A percentile compares a stretch with the other conserved stretches of the same genome.
phyloP scores from a whole-genome alignment of 1,140 invertebrate genomes.

The Drosophila repleta region DNA sequence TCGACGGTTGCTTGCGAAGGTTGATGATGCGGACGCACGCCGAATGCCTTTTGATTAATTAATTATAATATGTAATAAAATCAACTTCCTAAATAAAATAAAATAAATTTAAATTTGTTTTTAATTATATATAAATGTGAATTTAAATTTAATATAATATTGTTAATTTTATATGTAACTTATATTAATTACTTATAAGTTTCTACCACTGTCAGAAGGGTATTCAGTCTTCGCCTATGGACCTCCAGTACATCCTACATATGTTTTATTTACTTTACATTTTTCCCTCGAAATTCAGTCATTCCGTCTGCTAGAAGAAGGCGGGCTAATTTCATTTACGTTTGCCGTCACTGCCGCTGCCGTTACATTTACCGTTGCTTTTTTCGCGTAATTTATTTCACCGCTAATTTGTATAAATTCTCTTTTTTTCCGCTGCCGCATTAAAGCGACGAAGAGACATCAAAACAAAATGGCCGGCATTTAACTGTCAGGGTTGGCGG shows the following conservation, averaged over 20 bases:
- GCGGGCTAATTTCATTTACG: slow-evolving; percentile 64
- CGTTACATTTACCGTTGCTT: slow-evolving; percentile 15
- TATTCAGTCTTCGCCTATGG: slow-evolving; percentile 1
- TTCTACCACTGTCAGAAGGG: not conserved
- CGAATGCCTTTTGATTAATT: too few species aligned
- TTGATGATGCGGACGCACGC: too few species aligned
- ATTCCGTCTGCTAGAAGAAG: slow-evolving; percentile 15
- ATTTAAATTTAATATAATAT: too few species aligned
- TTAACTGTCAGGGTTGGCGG: slow-evolving; percentile 46
- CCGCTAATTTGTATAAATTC: slow-evolving; percentile 77
- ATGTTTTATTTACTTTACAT: slow-evolving; percentile 61
- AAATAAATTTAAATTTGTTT: too few species aligned
- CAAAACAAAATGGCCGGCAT: slow-evolving; percentile 53
- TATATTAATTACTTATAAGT: too few species aligned
- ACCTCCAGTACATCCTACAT: not conserved
- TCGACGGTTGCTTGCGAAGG: too few species aligned
- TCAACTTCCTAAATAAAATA: too few species aligned
- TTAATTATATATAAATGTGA: too few species aligned
- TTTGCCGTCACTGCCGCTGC: slow-evolving; percentile 14
- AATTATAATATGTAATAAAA: too few species aligned
- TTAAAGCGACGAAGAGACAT: slow-evolving; percentile 53
- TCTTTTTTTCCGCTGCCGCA: slow-evolving; percentile 48
- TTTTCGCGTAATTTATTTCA: slow-evolving; percentile 64
- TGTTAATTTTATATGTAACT: too few species aligned
- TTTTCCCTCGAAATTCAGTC: slow-evolving; percentile 36